Base-by-base conservation (phyloP, 2,797 vertebrate species). In the Pampus argenteus region DNA sequence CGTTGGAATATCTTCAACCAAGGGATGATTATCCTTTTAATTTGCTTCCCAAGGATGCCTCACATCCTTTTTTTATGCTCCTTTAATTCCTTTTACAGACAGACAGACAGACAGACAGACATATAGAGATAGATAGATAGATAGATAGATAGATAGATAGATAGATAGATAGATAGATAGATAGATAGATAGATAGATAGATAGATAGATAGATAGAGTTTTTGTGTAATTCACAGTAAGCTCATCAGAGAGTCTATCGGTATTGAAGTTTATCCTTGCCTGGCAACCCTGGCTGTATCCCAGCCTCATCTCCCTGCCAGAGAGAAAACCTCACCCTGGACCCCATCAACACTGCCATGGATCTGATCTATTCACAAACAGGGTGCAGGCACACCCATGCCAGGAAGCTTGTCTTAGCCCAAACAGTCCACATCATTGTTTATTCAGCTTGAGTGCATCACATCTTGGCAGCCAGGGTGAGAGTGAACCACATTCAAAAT, bases 371-470 rank as follows among this genome's bases (percentile, higher is more conserved):
- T 89, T 86, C 88, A 88, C 83, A 69, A 81, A 79, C 65, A 78
- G 82, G 75, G 77, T 22, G 59, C 44, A 44, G 90, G 84, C 88
- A 85, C 89, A 83, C 86, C 83, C 82, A 74, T 87, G 88, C 91
- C 93, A 92, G 88, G 86, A 89, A 84, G 76, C 85, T 83, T 44
- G 82, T 82, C 88, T 84, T 70, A 81, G 82, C 84, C 84, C 88
- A 85, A 77, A 83, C 84, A 88, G 74, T 65, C 86, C 81, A 79
- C 88, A 88, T 88, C 81, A 86, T 88, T 93, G 91, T 93, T 92
- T 94, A 90, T 93, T 93, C 91, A 91, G 92, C 90, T 90, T 88
- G 87, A 91, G 74, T 60, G 81, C 87, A 87, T 91, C 90, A 78
- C 73, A 74, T 87, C 75, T 91, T 93, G 90, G 90, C 91, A 88